Base-by-base conservation (phyloP, 1,140 invertebrate species). In the Tetramorium simillimum region DNA sequence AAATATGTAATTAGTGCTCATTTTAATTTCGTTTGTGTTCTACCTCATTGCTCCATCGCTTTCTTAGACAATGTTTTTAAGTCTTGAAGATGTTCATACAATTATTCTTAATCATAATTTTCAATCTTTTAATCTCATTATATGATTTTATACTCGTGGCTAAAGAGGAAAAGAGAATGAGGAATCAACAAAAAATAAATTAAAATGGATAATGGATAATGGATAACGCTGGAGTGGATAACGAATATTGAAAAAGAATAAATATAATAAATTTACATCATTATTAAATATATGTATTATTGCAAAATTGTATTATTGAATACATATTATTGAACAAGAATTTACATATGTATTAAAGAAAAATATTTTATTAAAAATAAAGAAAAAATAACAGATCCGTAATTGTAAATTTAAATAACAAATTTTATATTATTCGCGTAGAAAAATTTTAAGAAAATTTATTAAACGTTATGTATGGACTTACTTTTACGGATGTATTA, bases 401-500 rank as follows among this genome's bases (percentile, higher is more conserved):
- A 24, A 53, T 40, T n/a, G 16, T 10, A 16, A 43, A n/a, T 21
- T 63, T 78, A 7, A 49, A 65, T 49, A 2, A 51, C 18, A 65
- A 51, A 80, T 12, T 40, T 4, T 0, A 56, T n/a, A 46, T 70
- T 43, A 81, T 18, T 81, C 16, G n/a, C 9, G 24, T 69, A 28
- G 18, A 3, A 69, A 80, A 46, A 63, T 78, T 14, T 0, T 18
- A 63, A 14, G 10, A 18, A 65, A 62, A 49, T 37, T 77, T 14
- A n/a, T 33, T 63, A 16, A 40, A 46, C 0, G 1, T 43, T 40
- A 24, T 37, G 24, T 10, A 67, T 24, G 2, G 65, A n/a, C n/a
- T 16, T 53, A 28, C 24, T 82, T 84, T 62, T 49, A 43, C 33
- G 4, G 9, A 49, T 63, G 28, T 14, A 72, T 96, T 97, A 99